phyloP scores from a whole-genome alignment of 1,140 invertebrate genomes.

The Caenorhabditis inopinata region DNA sequence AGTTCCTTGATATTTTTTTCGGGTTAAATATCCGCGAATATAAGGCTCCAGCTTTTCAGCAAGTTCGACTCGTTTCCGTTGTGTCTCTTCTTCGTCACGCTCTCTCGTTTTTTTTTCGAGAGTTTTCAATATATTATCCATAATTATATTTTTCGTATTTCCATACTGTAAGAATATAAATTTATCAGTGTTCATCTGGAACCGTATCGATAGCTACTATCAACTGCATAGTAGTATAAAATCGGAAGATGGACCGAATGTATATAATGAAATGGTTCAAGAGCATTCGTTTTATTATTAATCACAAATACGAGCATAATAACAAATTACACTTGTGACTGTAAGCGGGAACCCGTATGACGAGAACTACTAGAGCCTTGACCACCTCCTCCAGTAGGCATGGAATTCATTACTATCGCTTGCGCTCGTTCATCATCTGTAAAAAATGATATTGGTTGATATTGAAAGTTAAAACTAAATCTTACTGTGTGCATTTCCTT shows the following conservation, averaged over 20 bases:
- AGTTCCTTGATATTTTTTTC: slow-evolving; percentile 3
- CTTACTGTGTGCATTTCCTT: slow-evolving; percentile 7
- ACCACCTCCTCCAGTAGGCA: slow-evolving; percentile 30
- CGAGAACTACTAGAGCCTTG: slow-evolving; percentile 14
- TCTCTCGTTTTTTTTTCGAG: slow-evolving; percentile 24
- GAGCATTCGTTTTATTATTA: no score
- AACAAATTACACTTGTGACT: slow-evolving; percentile 23
- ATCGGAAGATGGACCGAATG: not conserved
- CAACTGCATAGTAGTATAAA: not conserved
- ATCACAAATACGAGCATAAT: no score
- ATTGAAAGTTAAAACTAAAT: not conserved
- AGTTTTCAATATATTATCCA: slow-evolving; percentile 6
- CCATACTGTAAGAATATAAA: not conserved
- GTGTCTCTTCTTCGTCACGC: slow-evolving; percentile 12
- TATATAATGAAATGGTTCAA: not conserved
- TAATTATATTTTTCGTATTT: not conserved
- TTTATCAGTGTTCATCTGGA: not conserved
- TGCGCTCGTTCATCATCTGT: slow-evolving; percentile 43
- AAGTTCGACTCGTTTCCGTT: not conserved
- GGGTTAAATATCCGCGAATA: not conserved
- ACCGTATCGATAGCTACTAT: not conserved
- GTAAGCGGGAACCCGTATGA: not conserved
- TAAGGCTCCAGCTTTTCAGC: slow-evolving; percentile 12
- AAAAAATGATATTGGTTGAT: not conserved
- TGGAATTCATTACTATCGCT: slow-evolving; percentile 60